Base-by-base conservation (phyloP, 2,113 vertebrate species). In the Tachycineta bicolor region DNA sequence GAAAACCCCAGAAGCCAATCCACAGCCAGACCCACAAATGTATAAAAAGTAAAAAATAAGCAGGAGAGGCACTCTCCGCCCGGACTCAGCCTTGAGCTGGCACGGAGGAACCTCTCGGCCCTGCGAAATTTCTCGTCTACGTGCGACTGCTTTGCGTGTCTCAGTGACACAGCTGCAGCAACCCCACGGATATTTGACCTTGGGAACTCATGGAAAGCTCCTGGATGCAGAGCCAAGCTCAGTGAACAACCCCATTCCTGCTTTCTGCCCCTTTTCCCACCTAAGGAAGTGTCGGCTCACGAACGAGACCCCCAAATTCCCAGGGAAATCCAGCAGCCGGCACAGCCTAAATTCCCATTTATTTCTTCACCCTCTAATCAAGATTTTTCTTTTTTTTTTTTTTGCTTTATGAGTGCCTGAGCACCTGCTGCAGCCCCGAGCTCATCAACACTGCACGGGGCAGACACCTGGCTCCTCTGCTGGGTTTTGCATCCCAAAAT, bases 241-340 rank as follows among this genome's bases (percentile, higher is more conserved):
- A n/a, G 47, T 2, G 1, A 24, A 5, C 39, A 46, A 3, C 82
- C 50, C 59, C 43, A 56, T 2, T 11, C 33, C 63, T 4, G 10
- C 58, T 58, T 10, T 5, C 8, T 2, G 21, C 22, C 25, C 62
- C 22, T 41, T 18, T 17, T 14, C 44, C 5, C 14, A 22, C 28
- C 31, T 10, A 0, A 12, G 14, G n/a, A 43, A 29, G 2, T 0
- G 10, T 1, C 6, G 0, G 1, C 10, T 34, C 44, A 17, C 1
- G 22, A 28, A 6, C 9, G 7, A 18, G 3, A 1, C 28, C 21
- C 56, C 46, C 47, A 4, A 1, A 28, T 4, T n/a, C 37, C 87
- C 69, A 31, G 21, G 44, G 18, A 80, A 73, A 29, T 1, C 10
- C 26, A 8, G n/a, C 0, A 10, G 8, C 46, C 78, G 75, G 26